Evolutionary conservation across 2,113 vertebrate genomes (phyloP).

Genomic region (Barbus barbus): DNA sequence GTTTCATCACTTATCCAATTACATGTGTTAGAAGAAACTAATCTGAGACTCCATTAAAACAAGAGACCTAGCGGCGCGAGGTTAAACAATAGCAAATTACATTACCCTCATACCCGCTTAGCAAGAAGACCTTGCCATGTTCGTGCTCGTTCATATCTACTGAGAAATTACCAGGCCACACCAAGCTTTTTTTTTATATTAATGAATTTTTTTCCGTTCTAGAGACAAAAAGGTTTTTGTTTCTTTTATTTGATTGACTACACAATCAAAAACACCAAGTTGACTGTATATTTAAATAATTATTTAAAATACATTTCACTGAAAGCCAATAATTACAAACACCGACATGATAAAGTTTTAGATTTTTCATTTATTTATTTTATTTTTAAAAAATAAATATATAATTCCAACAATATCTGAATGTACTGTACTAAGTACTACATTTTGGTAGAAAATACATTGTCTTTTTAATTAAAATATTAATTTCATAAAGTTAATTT

Average conservation of each 20-base stretch:
- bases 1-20: conserved; percentile 76
- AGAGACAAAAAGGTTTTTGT: not conserved
- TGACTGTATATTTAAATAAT: too few relatives aligned
- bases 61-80: conserved; percentile 70
- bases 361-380: too few relatives aligned
- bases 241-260: not conserved
- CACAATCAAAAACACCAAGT: not conserved
- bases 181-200: not conserved
- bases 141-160: conserved; percentile 55
- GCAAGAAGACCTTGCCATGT: conserved; percentile 32
- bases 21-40: conserved; percentile 71
- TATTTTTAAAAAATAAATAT: too few relatives aligned
- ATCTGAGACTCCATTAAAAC: conserved; percentile 76
- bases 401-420: too few relatives aligned
- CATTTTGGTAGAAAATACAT: too few relatives aligned
- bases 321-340: too few relatives aligned
- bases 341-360: too few relatives aligned
- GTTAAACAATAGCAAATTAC: conserved; percentile 77
- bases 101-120: conserved; percentile 57
- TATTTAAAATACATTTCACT: too few relatives aligned
- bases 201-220: too few relatives aligned
- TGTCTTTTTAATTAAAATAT: too few relatives aligned
- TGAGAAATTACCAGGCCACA: conserved; percentile 54
- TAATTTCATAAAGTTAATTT: too few relatives aligned
- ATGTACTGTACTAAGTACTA: too few relatives aligned